Percentiles rank a stretch among this genome's conserved stretches.
Evolutionary conservation across 2,113 vertebrate species (phyloP).

Genomic region (Periophthalmodon schlosseri): DNA sequence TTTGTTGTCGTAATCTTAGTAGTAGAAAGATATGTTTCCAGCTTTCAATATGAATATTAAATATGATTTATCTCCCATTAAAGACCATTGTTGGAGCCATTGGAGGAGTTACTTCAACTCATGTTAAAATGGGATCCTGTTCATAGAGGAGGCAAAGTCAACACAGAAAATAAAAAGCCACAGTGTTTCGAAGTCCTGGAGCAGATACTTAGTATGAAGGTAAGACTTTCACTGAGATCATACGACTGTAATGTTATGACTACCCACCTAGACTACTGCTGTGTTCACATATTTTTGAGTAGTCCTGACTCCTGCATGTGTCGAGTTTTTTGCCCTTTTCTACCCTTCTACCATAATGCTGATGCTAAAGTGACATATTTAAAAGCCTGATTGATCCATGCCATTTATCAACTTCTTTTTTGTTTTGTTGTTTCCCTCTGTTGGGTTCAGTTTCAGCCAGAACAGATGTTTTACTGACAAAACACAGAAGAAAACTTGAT

Average conservation of each 20-base stretch:
- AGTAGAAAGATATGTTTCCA: neutral
- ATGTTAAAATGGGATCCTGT: conserved; percentile 94
- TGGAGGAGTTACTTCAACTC: conserved; percentile 89
- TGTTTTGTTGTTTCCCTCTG: neutral
- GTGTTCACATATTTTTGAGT: too few species aligned
- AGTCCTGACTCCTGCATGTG: too few species aligned
- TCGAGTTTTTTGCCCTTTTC: too few species aligned
- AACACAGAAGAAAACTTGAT: neutral
- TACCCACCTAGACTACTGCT: too few species aligned
- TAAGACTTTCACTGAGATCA: conserved; percentile 43
- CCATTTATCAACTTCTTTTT: too few species aligned
- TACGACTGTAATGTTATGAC: neutral
- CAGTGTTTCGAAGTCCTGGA: conserved; percentile 89
- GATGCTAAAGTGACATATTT: too few species aligned
- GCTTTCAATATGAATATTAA: neutral
- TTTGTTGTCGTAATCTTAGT: neutral
- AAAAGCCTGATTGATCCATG: too few species aligned
- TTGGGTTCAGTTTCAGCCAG: neutral
- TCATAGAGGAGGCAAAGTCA: conserved; percentile 84
- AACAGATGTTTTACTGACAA: neutral
- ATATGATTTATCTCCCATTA: neutral
- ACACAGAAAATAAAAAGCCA: conserved; percentile 74
- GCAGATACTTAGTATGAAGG: conserved; percentile 90
- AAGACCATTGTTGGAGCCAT: conserved; percentile 87
- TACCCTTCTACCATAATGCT: too few species aligned